Percentiles rank a stretch among this genome's conserved stretches.
phyloP scores from a whole-genome alignment of 2,113 vertebrate genomes.

The Coptodon bakossiorum region DNA sequence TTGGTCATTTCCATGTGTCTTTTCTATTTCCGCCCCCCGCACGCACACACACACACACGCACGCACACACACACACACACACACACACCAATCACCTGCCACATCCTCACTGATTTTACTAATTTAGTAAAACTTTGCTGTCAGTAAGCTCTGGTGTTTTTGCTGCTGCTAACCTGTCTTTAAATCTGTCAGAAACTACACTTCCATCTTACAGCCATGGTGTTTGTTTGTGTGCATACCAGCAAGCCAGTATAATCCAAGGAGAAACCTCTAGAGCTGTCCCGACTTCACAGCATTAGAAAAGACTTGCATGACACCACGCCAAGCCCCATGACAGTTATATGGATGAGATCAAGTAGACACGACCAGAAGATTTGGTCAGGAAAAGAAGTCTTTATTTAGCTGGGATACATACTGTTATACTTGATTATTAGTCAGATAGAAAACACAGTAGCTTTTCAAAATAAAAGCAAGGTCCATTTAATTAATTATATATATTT shows the following conservation, averaged over 20 bases:
- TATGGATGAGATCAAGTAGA: neutral
- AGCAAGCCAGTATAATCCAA: neutral
- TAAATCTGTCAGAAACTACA: neutral
- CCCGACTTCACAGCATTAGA: neutral
- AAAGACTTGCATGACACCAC: neutral
- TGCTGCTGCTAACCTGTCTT: neutral
- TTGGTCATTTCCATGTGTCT: neutral
- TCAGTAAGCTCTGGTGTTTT: neutral
- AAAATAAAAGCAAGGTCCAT: conserved; percentile 74
- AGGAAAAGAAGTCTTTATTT: conserved; percentile 73
- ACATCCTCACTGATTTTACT: neutral
- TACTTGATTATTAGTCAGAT: conserved; percentile 63
- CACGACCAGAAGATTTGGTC: neutral
- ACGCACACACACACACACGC: neutral
- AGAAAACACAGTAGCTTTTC: conserved; percentile 73
- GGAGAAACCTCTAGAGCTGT: neutral
- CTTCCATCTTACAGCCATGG: neutral
- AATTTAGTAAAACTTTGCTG: neutral
- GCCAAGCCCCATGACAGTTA: neutral
- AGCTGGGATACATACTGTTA: conserved; percentile 64
- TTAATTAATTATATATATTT: conserved; percentile 57
- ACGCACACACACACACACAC: neutral
- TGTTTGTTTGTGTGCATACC: neutral
- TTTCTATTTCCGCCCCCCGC: neutral
- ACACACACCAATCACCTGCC: neutral